Evolutionary conservation across 2,113 vertebrate genomes (phyloP).

Genomic region (Percopsis transmontana): DNA sequence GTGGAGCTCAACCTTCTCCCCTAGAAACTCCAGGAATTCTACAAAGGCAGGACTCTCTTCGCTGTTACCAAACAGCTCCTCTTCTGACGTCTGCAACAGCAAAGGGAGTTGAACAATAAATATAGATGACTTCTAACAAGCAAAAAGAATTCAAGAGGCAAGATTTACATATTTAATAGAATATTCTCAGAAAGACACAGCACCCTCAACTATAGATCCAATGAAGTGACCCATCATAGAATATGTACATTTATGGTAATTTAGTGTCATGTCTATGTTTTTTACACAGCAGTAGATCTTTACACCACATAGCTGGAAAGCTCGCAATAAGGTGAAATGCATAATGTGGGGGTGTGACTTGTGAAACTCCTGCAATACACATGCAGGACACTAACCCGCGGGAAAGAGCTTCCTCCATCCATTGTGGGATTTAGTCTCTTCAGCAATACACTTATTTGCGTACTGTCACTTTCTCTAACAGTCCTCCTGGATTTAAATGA

Average conservation of each 20-base stretch:
- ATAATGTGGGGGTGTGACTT: not conserved
- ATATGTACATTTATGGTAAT: not conserved
- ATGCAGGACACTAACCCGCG: not conserved
- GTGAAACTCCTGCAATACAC: not conserved
- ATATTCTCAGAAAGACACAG: not conserved
- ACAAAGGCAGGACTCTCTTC: constrained; percentile 90
- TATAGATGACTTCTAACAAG: not conserved
- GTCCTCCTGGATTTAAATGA: constrained; percentile 13
- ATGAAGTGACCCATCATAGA: not conserved
- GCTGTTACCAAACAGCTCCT: constrained; percentile 91
- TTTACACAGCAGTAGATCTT: constrained; percentile 9
- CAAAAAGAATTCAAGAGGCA: not conserved
- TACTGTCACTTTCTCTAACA: constrained; percentile 3
- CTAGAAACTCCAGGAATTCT: constrained; percentile 90
- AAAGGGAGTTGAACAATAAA: not conserved
- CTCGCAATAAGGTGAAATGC: not conserved
- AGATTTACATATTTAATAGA: not conserved
- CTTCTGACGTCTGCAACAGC: constrained; percentile 86
- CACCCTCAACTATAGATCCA: not conserved
- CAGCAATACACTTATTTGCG: constrained; percentile 6
- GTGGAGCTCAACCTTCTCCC: constrained; percentile 90
- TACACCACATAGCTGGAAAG: constrained; percentile 8
- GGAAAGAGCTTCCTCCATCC: not conserved
- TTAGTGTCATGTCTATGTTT: not conserved
- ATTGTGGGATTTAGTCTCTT: constrained; percentile 5